Evolutionary conservation across 2,888 invertebrate species (phyloP).

Genomic region (Pristionchus maxplancki): DNA sequence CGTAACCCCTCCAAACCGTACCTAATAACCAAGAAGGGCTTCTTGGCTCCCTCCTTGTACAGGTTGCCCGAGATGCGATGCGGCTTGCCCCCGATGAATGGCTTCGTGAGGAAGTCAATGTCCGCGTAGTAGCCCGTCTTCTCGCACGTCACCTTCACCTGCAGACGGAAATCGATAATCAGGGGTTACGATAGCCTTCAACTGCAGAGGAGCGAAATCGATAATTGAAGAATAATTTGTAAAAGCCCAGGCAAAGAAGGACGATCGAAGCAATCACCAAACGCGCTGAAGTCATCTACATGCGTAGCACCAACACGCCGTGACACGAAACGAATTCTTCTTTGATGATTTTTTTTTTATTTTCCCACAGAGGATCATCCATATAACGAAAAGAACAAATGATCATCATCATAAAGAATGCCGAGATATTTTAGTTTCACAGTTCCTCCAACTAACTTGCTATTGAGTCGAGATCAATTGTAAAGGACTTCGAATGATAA

Average conservation of each 20-base stretch:
- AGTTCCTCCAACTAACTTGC: too few species aligned
- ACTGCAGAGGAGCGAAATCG: background rate
- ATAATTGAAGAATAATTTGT: background rate
- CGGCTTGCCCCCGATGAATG: constrained; percentile 76
- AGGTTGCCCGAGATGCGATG: constrained; percentile 72
- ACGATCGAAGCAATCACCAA: too few species aligned
- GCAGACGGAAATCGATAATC: background rate
- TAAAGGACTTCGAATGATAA: too few species aligned
- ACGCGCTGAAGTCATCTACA: too few species aligned
- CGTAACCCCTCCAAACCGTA: background rate
- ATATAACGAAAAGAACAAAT: too few species aligned
- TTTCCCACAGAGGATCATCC: too few species aligned
- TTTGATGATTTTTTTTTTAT: too few species aligned
- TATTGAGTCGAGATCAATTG: background rate
- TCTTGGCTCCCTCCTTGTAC: constrained; percentile 70
- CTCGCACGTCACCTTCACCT: constrained; percentile 89
- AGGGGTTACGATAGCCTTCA: background rate
- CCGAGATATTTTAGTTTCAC: too few species aligned
- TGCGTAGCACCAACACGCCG: too few species aligned
- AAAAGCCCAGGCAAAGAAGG: too few species aligned
- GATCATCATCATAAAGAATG: too few species aligned
- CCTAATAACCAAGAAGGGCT: constrained; percentile 72
- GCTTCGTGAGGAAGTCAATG: constrained; percentile 94
- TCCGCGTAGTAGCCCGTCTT: constrained; percentile 93
- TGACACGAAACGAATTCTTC: too few species aligned